Percentiles rank a stretch among this genome's conserved stretches.
These are phyloP conservation scores for Drosophila falleni DNA, from an alignment of 2,888 invertebrate species.

Conservation along the genomic window DNA sequence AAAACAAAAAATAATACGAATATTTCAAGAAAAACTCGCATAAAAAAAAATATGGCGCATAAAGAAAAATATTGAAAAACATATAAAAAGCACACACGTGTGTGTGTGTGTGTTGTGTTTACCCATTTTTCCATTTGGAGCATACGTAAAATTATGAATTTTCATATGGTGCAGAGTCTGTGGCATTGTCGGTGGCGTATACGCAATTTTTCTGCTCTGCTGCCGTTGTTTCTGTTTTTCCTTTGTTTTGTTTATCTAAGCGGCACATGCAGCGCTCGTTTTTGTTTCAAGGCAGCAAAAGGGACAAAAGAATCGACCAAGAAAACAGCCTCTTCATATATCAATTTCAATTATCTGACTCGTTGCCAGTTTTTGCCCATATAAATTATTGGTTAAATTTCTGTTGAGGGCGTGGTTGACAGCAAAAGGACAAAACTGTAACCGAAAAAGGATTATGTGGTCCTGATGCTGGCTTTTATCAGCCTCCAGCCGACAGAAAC, in stretches of 20 bases:
- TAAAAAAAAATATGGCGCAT: slow-evolving; percentile 62
- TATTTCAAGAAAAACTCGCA: slow-evolving; percentile 46
- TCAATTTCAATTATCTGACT: slow-evolving; percentile 78
- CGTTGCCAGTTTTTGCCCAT: slow-evolving; percentile 44
- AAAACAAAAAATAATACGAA: slow-evolving; percentile 15
- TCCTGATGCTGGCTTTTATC: slow-evolving; percentile 75
- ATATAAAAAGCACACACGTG: slow-evolving; percentile 50
- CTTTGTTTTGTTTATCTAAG: slow-evolving; percentile 73
- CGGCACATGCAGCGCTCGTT: slow-evolving; percentile 54
- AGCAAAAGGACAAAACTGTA: slow-evolving; percentile 72
- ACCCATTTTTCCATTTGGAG: slow-evolving; percentile 67
- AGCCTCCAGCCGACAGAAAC: slow-evolving; percentile 70
- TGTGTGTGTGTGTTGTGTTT: slow-evolving; percentile 66
- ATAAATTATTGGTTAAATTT: slow-evolving; percentile 75
- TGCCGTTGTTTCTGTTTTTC: slow-evolving; percentile 25
- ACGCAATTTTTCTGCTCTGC: slow-evolving; percentile 66
- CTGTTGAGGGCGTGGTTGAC: not conserved
- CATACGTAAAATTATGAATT: slow-evolving; percentile 70
- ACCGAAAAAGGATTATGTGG: slow-evolving; percentile 80
- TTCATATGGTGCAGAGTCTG: slow-evolving; percentile 44
- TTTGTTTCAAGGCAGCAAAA: slow-evolving; percentile 50
- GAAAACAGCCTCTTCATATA: slow-evolving; percentile 71
- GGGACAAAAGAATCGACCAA: slow-evolving; percentile 48
- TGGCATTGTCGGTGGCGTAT: slow-evolving; percentile 62
- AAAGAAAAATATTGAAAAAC: slow-evolving; percentile 70